phyloP scores from a whole-genome alignment of 2,113 vertebrate genomes.

The Steatornis caripensis region DNA sequence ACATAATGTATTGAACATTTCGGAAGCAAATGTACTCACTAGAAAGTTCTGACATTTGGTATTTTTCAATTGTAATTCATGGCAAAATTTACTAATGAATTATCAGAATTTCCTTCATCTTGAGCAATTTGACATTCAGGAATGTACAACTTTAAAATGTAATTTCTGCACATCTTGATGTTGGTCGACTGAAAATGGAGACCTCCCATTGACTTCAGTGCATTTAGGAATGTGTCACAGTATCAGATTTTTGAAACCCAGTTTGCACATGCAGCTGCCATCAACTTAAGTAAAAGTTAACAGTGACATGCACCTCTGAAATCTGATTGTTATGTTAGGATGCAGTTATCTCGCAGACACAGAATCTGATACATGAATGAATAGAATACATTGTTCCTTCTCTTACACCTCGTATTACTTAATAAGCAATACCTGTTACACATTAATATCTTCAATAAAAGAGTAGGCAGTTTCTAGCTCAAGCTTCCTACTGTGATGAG shows the following conservation, averaged over 20 bases:
- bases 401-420: not conserved
- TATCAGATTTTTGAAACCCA: not conserved
- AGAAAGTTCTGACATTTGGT: not conserved
- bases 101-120: not conserved
- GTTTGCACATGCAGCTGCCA: not conserved
- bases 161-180: not conserved
- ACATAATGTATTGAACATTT: not conserved
- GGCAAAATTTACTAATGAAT: not conserved
- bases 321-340: not conserved
- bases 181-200: not conserved
- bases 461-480: not conserved
- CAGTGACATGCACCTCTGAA: not conserved
- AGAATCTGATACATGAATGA: not conserved
- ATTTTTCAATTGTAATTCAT: not conserved
- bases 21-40: not conserved
- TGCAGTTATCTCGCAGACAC: not conserved
- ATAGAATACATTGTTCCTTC: not conserved
- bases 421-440: not conserved
- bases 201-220: not conserved
- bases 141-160: not conserved
- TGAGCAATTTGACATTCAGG: not conserved
- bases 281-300: not conserved
- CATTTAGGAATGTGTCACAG: not conserved
- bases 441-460: not conserved
- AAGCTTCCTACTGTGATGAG: not conserved